These are phyloP conservation scores for Nomada hirtipes DNA, from an alignment of 2,888 invertebrate species.

Conservation along the genomic window DNA sequence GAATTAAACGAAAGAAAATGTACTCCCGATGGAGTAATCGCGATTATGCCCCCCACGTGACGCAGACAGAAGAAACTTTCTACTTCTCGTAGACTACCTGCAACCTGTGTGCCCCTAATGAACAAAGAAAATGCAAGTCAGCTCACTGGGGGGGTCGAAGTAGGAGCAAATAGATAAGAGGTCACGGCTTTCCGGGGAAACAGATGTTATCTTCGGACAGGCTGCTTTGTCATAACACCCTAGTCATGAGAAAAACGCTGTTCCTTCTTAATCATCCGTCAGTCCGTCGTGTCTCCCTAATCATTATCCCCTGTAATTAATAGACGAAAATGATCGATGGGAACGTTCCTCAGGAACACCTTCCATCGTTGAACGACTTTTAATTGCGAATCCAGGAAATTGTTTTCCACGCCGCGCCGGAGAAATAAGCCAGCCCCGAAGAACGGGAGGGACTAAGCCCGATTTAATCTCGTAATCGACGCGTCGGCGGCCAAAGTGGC, in stretches of 20 bases:
- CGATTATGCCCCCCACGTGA: conserved; percentile 18
- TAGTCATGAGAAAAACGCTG: conserved; percentile 26
- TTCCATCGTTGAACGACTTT: conserved; percentile 3
- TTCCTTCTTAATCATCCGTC: conserved; percentile 39
- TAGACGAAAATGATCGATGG: conserved; percentile 31
- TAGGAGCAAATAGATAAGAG: conserved; percentile 18
- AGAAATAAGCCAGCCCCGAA: conserved; percentile 26
- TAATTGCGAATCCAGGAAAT: conserved; percentile 41
- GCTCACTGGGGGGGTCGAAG: conserved; percentile 35
- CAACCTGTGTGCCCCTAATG: conserved; percentile 61
- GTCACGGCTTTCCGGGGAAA: conserved; percentile 28
- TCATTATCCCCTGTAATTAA: conserved; percentile 50
- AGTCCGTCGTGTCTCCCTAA: neutral
- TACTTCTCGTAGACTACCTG: conserved; percentile 33
- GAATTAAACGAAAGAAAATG: conserved; percentile 43
- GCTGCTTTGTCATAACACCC: conserved; percentile 60
- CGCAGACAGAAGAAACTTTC: conserved; percentile 21
- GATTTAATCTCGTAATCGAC: conserved; percentile 63
- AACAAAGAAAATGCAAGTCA: conserved; percentile 73
- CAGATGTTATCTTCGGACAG: conserved; percentile 61
- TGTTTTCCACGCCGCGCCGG: conserved; percentile 33
- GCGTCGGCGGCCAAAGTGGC: conserved; percentile 8
- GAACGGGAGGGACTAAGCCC: conserved; percentile 4
- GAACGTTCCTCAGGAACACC: neutral
- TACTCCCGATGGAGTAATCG: neutral